Conservation (phyloP, 2,888 invertebrate genomes). For the Xanthorhoe designata region DNA sequence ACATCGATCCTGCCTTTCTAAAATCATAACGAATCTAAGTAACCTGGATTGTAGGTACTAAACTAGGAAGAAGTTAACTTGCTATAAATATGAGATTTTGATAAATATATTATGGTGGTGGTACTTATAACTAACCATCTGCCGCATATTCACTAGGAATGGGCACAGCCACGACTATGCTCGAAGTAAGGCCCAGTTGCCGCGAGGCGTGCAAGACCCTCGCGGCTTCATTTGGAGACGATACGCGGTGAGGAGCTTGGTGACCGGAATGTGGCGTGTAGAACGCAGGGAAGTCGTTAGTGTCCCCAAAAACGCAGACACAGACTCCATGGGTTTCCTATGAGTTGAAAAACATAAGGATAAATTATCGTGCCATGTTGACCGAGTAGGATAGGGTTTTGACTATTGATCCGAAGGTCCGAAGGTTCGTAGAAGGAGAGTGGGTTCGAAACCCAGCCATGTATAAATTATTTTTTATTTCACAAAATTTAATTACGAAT, state of each 20-base stretch:
- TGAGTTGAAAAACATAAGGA: constrained; percentile 1
- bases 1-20: too few relatives aligned
- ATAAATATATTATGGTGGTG: neutral
- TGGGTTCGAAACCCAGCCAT: too few relatives aligned
- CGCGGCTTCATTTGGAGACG: constrained; percentile 89
- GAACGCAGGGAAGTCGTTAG: constrained; percentile 95
- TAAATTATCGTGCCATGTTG: too few relatives aligned
- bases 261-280: constrained; percentile 92
- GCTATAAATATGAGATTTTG: neutral
- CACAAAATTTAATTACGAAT: too few relatives aligned
- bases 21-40: neutral
- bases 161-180: constrained; percentile 95
- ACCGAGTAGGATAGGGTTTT: too few relatives aligned
- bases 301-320: constrained; percentile 91
- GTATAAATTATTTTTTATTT: too few relatives aligned
- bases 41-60: too few relatives aligned
- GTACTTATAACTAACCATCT: constrained; percentile 67
- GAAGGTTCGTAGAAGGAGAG: too few relatives aligned
- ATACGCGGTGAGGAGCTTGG: constrained; percentile 89
- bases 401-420: too few relatives aligned
- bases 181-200: constrained; percentile 86
- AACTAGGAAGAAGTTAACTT: neutral
- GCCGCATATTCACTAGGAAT: constrained; percentile 91
- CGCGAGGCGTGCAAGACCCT: constrained; percentile 86
- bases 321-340: constrained; percentile 98